Conservation (phyloP, 2,888 invertebrate genomes). For the Lochmaea capreae region DNA sequence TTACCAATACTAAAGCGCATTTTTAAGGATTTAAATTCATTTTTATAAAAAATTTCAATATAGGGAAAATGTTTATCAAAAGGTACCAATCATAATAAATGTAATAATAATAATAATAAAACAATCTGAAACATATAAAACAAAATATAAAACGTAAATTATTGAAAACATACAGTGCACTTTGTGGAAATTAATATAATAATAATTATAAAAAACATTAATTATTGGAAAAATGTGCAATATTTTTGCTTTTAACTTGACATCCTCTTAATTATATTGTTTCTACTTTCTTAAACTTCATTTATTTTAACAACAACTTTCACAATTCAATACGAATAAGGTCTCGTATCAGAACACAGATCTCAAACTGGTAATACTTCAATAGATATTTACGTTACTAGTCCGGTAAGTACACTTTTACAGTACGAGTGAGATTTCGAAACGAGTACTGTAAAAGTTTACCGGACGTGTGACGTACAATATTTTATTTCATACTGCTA, state of each 20-base stretch:
- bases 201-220: conserved; percentile 44
- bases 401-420: too few species aligned
- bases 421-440: too few species aligned
- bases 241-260: neutral
- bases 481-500: too few species aligned
- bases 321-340: too few species aligned
- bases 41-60: neutral
- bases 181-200: conserved; percentile 50
- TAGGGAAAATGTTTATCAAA: neutral
- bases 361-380: too few species aligned
- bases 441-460: too few species aligned
- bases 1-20: neutral
- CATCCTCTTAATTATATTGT: too few species aligned
- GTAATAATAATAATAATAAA: conserved; percentile 28
- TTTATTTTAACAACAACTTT: too few species aligned
- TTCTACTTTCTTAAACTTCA: too few species aligned
- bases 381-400: too few species aligned
- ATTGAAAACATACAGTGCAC: conserved; percentile 34
- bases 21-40: neutral
- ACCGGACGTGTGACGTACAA: too few species aligned
- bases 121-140: conserved; percentile 40
- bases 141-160: conserved; percentile 37
- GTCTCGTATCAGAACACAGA: too few species aligned
- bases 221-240: conserved; percentile 39
- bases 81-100: conserved; percentile 12